Base-by-base conservation (phyloP, 2,797 vertebrate species). In the Alca torda region DNA sequence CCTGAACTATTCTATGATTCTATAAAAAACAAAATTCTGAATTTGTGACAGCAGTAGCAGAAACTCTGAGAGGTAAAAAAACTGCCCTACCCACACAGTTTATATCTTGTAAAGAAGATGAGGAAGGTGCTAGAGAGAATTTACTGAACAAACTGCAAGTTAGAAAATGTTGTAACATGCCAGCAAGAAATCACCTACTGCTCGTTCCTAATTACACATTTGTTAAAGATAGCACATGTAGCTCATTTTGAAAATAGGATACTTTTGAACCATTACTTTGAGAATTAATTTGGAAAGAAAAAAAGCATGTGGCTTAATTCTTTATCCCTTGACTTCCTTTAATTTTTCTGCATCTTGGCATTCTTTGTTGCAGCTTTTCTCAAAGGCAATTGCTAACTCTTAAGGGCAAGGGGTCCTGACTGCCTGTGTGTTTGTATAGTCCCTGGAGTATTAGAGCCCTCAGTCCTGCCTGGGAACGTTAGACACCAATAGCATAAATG, bases 311-410 rank as follows among this genome's bases (percentile, higher is more conserved):
- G 6, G 7, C 37, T 84, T 59, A n/a, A 35, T 92, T 90, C 26
- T 68, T 76, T 77, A 60, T 75, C 26, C 9, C 31, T 76, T 84
- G 24, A 51, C 14, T 91, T 82, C 7, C 25, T 89, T 92, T 50
- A 13, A 12, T 78, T 87, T 81, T 20, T 84, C 59, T 76, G 11
- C 3, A 6, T 73, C 43, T 81, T 76, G 23, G n/a, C 3, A 8
- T 51, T 79, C 45, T 80, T 91, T 93, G 45, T 51, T 88, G 48
- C 67, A 90, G 20, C 20, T 89, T 89, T 91, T 92, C 51, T 95
- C 56, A 53, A 30, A 70, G 56, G 13, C 51, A n/a, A 0, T 56
- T 59, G 14, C 54, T 79, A 21, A 41, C 2, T 67, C 9, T 48
- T 69, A 65, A 91, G 77, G 67, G 9, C 45, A 76, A 63, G 31